Base-by-base conservation (phyloP, 2,888 invertebrate genomes). In the Meteorus colon region DNA sequence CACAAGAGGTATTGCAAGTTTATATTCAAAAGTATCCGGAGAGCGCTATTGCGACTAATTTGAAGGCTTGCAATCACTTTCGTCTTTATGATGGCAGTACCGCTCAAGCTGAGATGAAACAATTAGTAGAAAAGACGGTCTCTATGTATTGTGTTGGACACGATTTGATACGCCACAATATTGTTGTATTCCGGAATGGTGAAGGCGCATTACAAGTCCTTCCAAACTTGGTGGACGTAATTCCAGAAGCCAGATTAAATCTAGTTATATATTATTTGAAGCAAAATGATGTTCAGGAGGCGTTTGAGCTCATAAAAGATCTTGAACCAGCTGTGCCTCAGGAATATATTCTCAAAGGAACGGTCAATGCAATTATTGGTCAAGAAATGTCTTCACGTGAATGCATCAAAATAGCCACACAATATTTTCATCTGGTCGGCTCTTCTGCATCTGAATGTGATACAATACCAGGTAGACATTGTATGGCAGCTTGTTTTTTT, bases 401-500 rank as follows among this genome's bases (percentile, higher is more conserved):
- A 82, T 96, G 98, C 86, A 92, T 98, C 82, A 98, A 98, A 91
- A 93, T 95, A 14, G 99, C 99, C 0, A 97, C 99, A 88, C 97
- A 98, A 89, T 98, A 97, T 89, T 97, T 98, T 88, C 98, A 98
- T 90, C 90, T 98, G 76, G 98, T 99, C 3, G 99, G 99, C 74
- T 97, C 97, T 81, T 98, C 98, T 0, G 95, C 96, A 1, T 96
- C 97, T 29, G 99, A 99, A 90, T 98, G 98, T 88, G 99, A 99
- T 89, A 99, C 99, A 0, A 98, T 99, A 85, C 96, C 96, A 0
- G 97, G 99, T 0, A 92, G 99, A 37, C 98, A 99, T 90, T 98
- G 98, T 88, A 99, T 99, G 98, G 97, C 99, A 0, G 97, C 98
- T 0, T 97, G 97, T 4, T 97, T 97, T 90, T 99, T 99, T 90